Base-by-base conservation (phyloP, 2,797 vertebrate species). In the Xiphophorus birchmanni region DNA sequence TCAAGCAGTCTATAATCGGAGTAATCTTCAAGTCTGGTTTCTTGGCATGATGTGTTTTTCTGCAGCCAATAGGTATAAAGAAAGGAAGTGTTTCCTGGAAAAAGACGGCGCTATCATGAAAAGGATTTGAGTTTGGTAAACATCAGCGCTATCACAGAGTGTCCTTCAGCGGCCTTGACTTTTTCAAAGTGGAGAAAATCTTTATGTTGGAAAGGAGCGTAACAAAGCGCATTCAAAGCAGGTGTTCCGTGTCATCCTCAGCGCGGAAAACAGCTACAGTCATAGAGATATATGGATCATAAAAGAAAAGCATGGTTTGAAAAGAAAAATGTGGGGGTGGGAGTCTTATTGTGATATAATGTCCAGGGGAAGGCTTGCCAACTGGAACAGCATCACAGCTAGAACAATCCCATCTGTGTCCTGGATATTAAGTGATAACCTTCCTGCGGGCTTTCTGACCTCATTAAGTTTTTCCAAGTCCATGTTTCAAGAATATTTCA, bases 211-310 rank as follows among this genome's bases (percentile, higher is more conserved):
- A 93, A 71, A 26, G 45, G 77, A 88, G 74, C 73, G 90, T 44
- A 84, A 84, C 75, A 75, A 67, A 81, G 78, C 75, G 73, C 81
- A 87, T 83, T 80, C 90, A 83, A 73, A 87, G 81, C 93, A 94
- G 93, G 93, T 95, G 92, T 93, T 94, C 82, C 76, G 40, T 90
- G 87, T 94, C 92, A 84, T 90, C 85, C 84, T 73, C 65, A 93
- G 90, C 82, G 86, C 88, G 90, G 92, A 89, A 93, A 93, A 91
- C 35, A 52, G 75, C 86, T 89, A 93, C 80, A 84, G 84, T 87
- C 56, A 80, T 80, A 91, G 91, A 93, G 85, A 91, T 86, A 91
- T 91, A 89, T 85, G 26, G 47, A 89, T 87, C 82, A 89, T 87
- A 86, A 88, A 91, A 88, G 79, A 86, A 90, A 91, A 94, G 85